phyloP scores from a whole-genome alignment of 2,113 vertebrate species.

The Calyptomena viridis region DNA sequence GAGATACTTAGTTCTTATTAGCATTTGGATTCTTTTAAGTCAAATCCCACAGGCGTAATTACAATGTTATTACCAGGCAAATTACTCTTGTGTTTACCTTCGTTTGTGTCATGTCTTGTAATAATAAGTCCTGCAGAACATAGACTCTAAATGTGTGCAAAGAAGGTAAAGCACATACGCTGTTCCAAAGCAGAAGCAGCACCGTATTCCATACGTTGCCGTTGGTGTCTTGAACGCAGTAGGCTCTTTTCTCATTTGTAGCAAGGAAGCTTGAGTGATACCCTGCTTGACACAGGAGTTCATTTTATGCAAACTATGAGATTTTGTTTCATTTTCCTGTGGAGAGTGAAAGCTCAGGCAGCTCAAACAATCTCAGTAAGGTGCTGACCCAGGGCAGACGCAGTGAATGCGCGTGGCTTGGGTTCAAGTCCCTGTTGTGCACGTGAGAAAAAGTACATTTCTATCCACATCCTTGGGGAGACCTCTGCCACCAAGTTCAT shows the following conservation, averaged over 20 bases:
- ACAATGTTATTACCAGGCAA: not conserved
- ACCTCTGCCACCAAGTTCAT: not conserved
- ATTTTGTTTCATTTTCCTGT: not conserved
- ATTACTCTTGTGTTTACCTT: not conserved
- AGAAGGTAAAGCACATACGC: not conserved
- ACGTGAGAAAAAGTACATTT: not conserved
- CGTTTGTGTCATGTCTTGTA: not conserved
- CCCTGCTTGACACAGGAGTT: not conserved
- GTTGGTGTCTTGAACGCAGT: fast-evolving
- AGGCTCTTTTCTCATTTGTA: not conserved
- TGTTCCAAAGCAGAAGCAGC: not conserved
- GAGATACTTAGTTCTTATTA: not conserved
- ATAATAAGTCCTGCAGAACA: not conserved
- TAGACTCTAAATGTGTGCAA: not conserved
- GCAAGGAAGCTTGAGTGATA: not conserved
- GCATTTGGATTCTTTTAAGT: not conserved
- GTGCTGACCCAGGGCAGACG: not conserved
- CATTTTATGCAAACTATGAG: not conserved
- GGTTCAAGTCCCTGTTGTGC: not conserved
- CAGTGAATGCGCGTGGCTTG: not conserved
- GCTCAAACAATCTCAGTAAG: not conserved
- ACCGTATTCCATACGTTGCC: not conserved
- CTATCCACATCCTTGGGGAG: not conserved
- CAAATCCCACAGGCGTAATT: not conserved
- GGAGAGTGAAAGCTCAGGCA: not conserved